phyloP scores from a whole-genome alignment of 2,888 invertebrate genomes.

The Erebia ligea region DNA sequence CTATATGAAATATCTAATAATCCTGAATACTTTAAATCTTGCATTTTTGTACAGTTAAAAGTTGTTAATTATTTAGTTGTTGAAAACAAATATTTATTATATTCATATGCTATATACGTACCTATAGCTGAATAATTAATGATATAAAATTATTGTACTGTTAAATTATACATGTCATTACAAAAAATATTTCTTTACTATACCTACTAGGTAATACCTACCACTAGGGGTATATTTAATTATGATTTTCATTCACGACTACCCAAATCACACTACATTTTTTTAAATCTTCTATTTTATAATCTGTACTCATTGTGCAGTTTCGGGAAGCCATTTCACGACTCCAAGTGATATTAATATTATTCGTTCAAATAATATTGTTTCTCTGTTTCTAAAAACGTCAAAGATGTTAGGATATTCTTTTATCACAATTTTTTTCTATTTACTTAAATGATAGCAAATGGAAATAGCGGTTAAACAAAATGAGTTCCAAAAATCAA shows the following conservation, averaged over 20 bases:
- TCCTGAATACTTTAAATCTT: neutral
- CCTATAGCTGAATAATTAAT: neutral
- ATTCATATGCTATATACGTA: too few relatives aligned
- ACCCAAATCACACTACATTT: neutral
- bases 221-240: neutral
- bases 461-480: neutral
- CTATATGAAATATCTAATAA: neutral
- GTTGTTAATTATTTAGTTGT: neutral
- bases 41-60: neutral
- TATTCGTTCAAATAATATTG: neutral
- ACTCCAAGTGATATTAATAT: neutral
- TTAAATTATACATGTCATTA: constrained; percentile 9
- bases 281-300: neutral
- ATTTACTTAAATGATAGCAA: neutral
- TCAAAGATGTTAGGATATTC: neutral
- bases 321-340: neutral
- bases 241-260: neutral
- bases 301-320: constrained; percentile 12
- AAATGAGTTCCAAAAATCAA: neutral
- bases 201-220: neutral
- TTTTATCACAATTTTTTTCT: neutral
- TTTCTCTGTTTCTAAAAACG: neutral
- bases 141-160: constrained; percentile 4
- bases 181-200: constrained; percentile 6
- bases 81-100: too few relatives aligned